Base-by-base conservation (phyloP, 2,888 invertebrate species). In the Drosophila acutilabella region DNA sequence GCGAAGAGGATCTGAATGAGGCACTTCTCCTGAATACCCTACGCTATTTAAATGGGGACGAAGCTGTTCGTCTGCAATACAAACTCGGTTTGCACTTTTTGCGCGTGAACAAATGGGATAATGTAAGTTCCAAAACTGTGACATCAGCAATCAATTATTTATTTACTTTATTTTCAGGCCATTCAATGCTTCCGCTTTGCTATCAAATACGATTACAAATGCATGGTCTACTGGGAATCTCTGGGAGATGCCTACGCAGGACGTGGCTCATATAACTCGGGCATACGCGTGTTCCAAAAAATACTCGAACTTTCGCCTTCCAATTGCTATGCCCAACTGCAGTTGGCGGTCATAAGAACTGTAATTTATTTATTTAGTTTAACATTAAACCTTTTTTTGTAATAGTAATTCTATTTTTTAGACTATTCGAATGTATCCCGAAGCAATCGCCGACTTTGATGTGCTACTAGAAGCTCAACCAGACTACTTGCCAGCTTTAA, bases 241-340 rank as follows among this genome's bases (percentile, higher is more conserved):
- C 93, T 98, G 78, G 98, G 96, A 41, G 98, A 98, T 93, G 97
- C 97, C 0, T 98, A 98, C 92, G 94, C 95, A 84, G 94, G 95
- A n/a, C 93, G 97, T 78, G 98, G 98, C 2, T 97, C 98, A n/a
- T 96, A 95, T 89, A 96, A 95, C 48, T 97, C 98, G 7, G 97
- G 98, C n/a, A 93, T 97, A 64, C 96, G 96, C 90, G 97, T 97
- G 38, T 98, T 97, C 91, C 95, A 96, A 76, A 95, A 95, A 93
- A 96, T 96, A 13, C 93, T 95, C 48, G 94, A 95, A 89, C 91
- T 97, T 65, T 94, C 94, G 75, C 93, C 95, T 10, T 93, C 91
- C 20, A 94, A 95, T 81, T 91, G 94, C 20, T 97, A 97, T 92
- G 95, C 97, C 5, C 93, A 95, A 78, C 94, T 96, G 59, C 96